These are phyloP conservation scores for Archips crataeganus DNA, from an alignment of 2,888 invertebrate species.

Conservation along the genomic window DNA sequence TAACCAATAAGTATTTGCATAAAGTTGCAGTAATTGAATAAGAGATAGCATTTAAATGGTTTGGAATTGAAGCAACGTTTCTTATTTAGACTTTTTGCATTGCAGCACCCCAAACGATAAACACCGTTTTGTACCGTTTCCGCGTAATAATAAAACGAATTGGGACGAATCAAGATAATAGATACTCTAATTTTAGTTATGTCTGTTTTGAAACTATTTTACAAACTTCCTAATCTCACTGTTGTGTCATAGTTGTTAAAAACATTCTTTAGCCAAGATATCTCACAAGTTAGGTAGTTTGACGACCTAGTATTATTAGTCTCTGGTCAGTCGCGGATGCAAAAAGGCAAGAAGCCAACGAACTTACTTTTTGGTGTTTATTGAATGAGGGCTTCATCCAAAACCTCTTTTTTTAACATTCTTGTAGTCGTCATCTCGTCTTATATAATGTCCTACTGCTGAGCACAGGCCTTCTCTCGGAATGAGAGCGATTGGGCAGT, in stretches of 20 bases:
- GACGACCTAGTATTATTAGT: too few relatives aligned
- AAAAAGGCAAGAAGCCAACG: too few relatives aligned
- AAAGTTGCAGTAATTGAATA: conserved; percentile 22
- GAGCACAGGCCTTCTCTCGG: too few relatives aligned
- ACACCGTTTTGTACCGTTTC: background rate
- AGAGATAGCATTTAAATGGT: background rate
- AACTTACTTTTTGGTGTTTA: too few relatives aligned
- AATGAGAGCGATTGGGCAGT: too few relatives aligned
- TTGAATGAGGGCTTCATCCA: too few relatives aligned
- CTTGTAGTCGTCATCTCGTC: too few relatives aligned
- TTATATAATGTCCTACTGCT: too few relatives aligned
- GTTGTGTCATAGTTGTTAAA: background rate
- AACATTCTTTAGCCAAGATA: background rate
- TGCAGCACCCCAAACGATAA: background rate
- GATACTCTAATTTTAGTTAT: background rate
- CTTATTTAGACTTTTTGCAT: background rate
- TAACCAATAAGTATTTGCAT: conserved; percentile 23
- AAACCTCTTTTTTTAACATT: too few relatives aligned
- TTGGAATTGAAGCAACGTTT: background rate
- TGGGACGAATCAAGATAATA: background rate
- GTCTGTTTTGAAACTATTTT: background rate
- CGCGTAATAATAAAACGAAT: background rate
- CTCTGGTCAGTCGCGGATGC: too few relatives aligned
- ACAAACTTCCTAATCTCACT: background rate
- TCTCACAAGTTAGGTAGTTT: background rate